phyloP scores from a whole-genome alignment of 2,113 vertebrate species.

The Cheirogaleus medius region DNA sequence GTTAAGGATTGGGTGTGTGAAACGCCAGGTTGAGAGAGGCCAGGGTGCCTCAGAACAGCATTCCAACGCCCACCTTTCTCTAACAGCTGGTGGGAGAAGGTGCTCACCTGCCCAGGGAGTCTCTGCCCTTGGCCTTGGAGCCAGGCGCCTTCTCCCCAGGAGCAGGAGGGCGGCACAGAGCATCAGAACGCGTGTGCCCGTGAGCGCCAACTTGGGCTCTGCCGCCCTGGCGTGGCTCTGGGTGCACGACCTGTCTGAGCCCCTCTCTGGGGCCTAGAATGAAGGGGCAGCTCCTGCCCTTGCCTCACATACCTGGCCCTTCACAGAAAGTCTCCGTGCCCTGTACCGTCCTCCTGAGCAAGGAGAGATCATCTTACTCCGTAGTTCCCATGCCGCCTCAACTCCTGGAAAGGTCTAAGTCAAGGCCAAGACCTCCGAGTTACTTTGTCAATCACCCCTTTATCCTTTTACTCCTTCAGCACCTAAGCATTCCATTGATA shows the following conservation, averaged over 20 bases:
- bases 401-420: background rate
- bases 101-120: constrained; percentile 50
- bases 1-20: constrained; percentile 77
- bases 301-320: fast-evolving
- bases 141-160: background rate
- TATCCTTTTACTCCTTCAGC: background rate
- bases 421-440: background rate
- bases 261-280: too few species aligned
- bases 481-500: background rate
- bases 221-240: background rate
- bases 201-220: background rate
- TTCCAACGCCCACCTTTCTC: constrained; percentile 72
- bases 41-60: constrained; percentile 63
- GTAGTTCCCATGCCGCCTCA: background rate
- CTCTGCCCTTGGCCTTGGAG: background rate
- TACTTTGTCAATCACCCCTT: background rate
- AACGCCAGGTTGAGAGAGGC: constrained; percentile 67
- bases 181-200: background rate
- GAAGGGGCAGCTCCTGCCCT: background rate
- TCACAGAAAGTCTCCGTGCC: background rate
- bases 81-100: constrained; percentile 69
- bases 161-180: background rate
- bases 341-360: background rate
- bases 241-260: background rate
- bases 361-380: background rate